Evolutionary conservation across 1,140 invertebrate species (phyloP), one percentile per base, ranked within the genome.

Genomic region (Chrysoperla carnea): DNA sequence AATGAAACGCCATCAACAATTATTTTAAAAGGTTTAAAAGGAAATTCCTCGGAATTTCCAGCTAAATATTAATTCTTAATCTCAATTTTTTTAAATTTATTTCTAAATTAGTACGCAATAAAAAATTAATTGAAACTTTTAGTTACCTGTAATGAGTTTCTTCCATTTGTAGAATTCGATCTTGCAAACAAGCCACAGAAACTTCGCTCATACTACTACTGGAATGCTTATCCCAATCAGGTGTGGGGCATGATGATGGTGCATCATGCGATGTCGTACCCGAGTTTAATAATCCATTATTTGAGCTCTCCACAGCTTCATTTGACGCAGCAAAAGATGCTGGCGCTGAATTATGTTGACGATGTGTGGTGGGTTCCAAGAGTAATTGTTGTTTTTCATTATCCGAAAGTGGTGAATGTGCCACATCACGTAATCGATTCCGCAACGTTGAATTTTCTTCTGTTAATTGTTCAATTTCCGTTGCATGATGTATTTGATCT

Each of bases 101-200:
- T n/a, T n/a, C n/a, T n/a, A n/a, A n/a, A n/a, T n/a, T n/a, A n/a
- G n/a, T n/a, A n/a, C n/a, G n/a, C n/a, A n/a, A n/a, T n/a, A n/a
- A n/a, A n/a, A n/a, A n/a, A n/a, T n/a, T n/a, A 23, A 23, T 3
- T 23, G 17, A 23, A 23, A 23, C 5, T 23, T 23, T 23, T 7
- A 43, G 17, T 48, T 50, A 75, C 72, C 73, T 80, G 57, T 85
- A 83, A 54, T 86, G 81, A 12, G 78, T 84, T 60, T 87, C 83
- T 58, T 85, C 82, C 82, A 87, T 85, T 62, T 93, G 87, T 50
- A 87, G 69, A 49, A 93, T 90, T 52, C 86, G 75, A 56, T 93
- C 89, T 60, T 93, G 89, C 33, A 94, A 67, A 61, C 88, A 91
- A 2, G 87, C 85, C 41, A 93, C 84, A 8, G 88, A 91, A 11